These are phyloP conservation scores for Drosophila paramelanica DNA, from an alignment of 2,888 invertebrate species.

Conservation along the genomic window DNA sequence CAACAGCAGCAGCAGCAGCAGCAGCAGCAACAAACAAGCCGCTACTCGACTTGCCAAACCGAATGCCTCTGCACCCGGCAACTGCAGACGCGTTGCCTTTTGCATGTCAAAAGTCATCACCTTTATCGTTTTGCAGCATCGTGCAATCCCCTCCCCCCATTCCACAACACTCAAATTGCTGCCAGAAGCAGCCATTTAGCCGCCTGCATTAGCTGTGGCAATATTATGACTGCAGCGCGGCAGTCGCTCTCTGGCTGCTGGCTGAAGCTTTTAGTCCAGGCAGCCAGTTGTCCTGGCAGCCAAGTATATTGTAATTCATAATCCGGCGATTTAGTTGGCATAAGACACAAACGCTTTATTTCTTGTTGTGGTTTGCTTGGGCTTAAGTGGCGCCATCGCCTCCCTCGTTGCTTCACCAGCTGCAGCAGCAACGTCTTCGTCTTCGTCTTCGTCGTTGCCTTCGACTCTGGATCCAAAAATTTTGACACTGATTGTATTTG, in stretches of 20 bases:
- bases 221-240: slow-evolving; percentile 71
- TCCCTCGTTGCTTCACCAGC: slow-evolving; percentile 14
- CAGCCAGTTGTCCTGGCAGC: slow-evolving; percentile 46
- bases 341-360: slow-evolving; percentile 77
- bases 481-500: slow-evolving; percentile 80
- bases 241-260: no score
- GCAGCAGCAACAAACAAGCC: slow-evolving; percentile 49
- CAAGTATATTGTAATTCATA: slow-evolving; percentile 81
- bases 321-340: slow-evolving; percentile 77
- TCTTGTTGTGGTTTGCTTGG: slow-evolving; percentile 70
- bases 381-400: slow-evolving; percentile 65
- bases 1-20: neutral
- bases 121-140: slow-evolving; percentile 66
- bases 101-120: slow-evolving; percentile 81
- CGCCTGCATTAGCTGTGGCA: slow-evolving; percentile 69
- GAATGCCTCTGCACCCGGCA: slow-evolving; percentile 48
- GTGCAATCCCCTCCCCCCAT: neutral
- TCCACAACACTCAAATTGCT: neutral
- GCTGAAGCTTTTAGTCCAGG: slow-evolving; percentile 8
- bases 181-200: slow-evolving; percentile 53
- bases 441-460: slow-evolving; percentile 29
- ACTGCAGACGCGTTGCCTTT: slow-evolving; percentile 45
- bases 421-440: slow-evolving; percentile 17
- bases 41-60: slow-evolving; percentile 67
- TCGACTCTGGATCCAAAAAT: slow-evolving; percentile 60